These are phyloP conservation scores for Syrphus vitripennis DNA, from an alignment of 2,888 invertebrate species.

Conservation along the genomic window DNA sequence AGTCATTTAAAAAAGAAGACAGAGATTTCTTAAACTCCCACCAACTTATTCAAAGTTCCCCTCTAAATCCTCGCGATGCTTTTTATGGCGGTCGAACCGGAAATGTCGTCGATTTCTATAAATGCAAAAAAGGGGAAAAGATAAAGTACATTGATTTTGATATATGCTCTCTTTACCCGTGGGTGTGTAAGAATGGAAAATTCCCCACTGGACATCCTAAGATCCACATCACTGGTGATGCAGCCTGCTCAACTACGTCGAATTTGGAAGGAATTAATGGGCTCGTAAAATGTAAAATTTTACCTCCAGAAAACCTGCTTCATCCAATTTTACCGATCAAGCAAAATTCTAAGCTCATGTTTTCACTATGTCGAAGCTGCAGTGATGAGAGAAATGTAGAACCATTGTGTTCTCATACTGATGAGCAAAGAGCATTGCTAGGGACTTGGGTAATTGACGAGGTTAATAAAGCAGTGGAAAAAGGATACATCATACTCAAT, in stretches of 20 bases:
- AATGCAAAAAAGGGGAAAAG: too few species aligned
- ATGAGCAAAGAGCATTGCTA: slow-evolving; percentile 49
- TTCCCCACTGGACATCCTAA: slow-evolving; percentile 8
- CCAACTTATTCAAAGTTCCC: too few species aligned
- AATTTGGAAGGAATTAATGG: not conserved
- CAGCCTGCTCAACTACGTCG: not conserved
- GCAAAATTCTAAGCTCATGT: slow-evolving; percentile 73
- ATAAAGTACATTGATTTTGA: too few species aligned
- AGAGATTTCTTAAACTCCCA: too few species aligned
- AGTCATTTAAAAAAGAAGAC: too few species aligned
- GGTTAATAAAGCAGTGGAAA: slow-evolving; percentile 60
- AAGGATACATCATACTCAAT: slow-evolving; percentile 55
- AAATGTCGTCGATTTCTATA: too few species aligned
- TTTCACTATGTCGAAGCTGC: slow-evolving; percentile 26
- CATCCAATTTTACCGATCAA: slow-evolving; percentile 74
- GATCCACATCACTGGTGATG: not conserved
- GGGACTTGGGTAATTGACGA: slow-evolving; percentile 76
- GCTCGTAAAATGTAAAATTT: too few species aligned
- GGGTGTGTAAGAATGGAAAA: slow-evolving; percentile 24
- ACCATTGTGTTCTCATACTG: not conserved
- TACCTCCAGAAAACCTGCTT: too few species aligned
- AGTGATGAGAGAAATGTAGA: not conserved
- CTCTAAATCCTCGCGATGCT: too few species aligned
- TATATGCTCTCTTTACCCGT: slow-evolving; percentile 75
- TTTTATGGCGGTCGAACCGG: too few species aligned